Conservation (phyloP, 2,113 vertebrate genomes). For the Neotoma lepida region DNA sequence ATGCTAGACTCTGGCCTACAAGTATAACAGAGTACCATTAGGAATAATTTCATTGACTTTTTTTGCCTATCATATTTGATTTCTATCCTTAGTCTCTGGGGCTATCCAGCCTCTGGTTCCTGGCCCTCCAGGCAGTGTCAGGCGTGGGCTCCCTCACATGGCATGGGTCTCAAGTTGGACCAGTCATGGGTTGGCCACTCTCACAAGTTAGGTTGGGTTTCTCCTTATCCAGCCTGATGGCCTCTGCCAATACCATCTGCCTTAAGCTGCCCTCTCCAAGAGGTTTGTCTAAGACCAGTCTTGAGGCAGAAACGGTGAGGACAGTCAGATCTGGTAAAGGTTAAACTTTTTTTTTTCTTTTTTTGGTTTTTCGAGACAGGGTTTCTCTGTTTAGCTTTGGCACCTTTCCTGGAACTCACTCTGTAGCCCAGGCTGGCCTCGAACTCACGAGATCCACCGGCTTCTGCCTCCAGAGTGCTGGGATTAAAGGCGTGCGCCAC, state of each 20-base stretch:
- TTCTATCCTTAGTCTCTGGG: not conserved
- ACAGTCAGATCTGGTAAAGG: not conserved
- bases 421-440: too few relatives aligned
- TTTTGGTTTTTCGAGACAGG: too few relatives aligned
- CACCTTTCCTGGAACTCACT: too few relatives aligned
- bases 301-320: slow-evolving; percentile 70
- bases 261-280: slow-evolving; percentile 98
- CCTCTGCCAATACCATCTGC: slow-evolving; percentile 97
- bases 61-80: not conserved
- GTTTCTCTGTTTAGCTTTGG: too few relatives aligned
- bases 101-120: not conserved
- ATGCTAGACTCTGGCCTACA: not conserved
- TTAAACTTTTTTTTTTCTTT: not conserved
- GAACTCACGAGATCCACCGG: too few relatives aligned
- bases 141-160: too few relatives aligned
- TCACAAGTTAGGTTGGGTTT: slow-evolving; percentile 87
- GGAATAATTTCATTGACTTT: not conserved
- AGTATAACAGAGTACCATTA: not conserved
- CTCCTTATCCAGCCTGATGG: slow-evolving; percentile 95
- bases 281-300: slow-evolving; percentile 95
- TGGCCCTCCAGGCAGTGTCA: not conserved
- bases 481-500: too few relatives aligned
- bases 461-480: too few relatives aligned
- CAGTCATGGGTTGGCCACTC: not conserved
- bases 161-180: not conserved